Base-by-base conservation (phyloP, 1,140 invertebrate genomes). In the Cherax destructor region DNA sequence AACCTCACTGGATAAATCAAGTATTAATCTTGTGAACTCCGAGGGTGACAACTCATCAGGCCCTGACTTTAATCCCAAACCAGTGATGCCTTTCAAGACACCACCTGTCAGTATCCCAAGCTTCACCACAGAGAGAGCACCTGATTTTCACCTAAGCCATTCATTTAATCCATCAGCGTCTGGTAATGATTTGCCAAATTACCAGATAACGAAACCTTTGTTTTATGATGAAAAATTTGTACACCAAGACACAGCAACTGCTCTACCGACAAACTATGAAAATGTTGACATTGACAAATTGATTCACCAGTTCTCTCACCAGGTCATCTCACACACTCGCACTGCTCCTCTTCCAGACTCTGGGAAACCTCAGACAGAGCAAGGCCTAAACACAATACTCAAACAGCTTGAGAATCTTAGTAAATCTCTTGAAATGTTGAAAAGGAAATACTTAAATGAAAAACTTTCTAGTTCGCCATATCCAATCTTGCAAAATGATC, bases 261-360 rank as follows among this genome's bases (percentile, higher is more conserved):
- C 24, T 74, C 24, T 30, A 21, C n/a, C 11, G 7, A 21, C 21
- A 9, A 74, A 30, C 9, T 9, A 74, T 7, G n/a, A 52, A 7
- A 10, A 50, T 24, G 13, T 61, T 5, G 24, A 83, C 50, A 16
- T 24, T 13, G n/a, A 83, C n/a, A 86, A 76, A 52, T 16, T 86
- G 21, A 52, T 86, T 2, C 30, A 86, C 13, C 83, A 86, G 41
- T 86, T 86, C 72, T 65, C 69, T n/a, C 72, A 86, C 52, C 61
- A 47, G 41, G 9, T 47, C 21, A n/a, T 24, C 18, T 50, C 72
- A 13, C 65, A 30, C 24, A 47, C 69, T 1, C 41, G 41, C n/a
- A 41, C 24, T 5, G 24, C 18, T 49, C 24, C 41, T 30, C 1
- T 18, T 21, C 69, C 5, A n/a, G 16, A 79, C 10, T 1, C 81